Evolutionary conservation across 2,797 vertebrate genomes (phyloP).

Genomic region (Cuniculus paca): DNA sequence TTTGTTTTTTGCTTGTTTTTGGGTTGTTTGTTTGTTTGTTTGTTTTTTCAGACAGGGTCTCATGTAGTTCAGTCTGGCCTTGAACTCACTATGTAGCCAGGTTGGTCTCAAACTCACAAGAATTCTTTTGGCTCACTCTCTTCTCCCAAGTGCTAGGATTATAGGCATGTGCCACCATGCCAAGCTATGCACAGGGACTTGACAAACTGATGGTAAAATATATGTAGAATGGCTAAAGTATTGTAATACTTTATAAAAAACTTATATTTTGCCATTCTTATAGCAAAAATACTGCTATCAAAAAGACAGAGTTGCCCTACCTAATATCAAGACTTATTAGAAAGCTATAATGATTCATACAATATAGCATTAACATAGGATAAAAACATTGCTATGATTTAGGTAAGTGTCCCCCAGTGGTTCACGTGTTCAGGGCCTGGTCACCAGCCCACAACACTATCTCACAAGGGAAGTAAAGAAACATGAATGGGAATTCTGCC

Average conservation of each 20-base stretch:
- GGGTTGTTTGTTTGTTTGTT: neutral
- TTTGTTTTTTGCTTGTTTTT: too few relatives aligned
- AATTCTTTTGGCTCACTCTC: neutral
- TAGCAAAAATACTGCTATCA: neutral
- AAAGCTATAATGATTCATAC: neutral
- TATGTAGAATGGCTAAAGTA: neutral
- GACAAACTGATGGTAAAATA: neutral
- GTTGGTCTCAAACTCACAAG: neutral
- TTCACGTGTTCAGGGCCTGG: neutral
- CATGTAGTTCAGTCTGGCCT: neutral
- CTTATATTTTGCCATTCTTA: neutral
- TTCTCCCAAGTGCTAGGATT: neutral
- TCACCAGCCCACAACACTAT: neutral
- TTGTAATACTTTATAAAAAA: neutral
- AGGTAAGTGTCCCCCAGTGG: neutral
- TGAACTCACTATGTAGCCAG: neutral
- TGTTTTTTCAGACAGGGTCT: neutral
- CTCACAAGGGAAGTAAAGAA: neutral
- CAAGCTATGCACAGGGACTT: neutral
- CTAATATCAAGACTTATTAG: neutral
- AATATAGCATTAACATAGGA: neutral
- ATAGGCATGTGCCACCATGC: neutral
- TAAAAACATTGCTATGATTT: neutral
- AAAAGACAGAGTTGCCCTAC: neutral
- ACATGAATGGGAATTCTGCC: neutral